These are phyloP conservation scores for Gibbula magus DNA, from an alignment of 2,888 invertebrate genomes.

Conservation along the genomic window DNA sequence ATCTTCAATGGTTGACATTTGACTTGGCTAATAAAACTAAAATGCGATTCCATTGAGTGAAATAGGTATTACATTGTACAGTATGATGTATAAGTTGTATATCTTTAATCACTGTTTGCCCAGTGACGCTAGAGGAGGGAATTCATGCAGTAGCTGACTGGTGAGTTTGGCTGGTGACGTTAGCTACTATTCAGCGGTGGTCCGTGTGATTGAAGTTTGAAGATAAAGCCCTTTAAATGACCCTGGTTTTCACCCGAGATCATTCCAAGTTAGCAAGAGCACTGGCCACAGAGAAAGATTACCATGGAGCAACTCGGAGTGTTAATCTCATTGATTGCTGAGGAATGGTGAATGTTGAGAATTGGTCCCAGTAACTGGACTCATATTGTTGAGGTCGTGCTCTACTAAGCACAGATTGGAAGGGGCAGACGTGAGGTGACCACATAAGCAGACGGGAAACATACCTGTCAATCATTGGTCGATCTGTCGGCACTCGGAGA, in stretches of 20 bases:
- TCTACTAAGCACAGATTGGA: not conserved
- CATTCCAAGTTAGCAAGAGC: not conserved
- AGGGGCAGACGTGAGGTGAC: not conserved
- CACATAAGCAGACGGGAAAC: not conserved
- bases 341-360: not conserved
- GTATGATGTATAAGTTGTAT: slow-evolving; percentile 5
- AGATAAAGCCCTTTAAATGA: slow-evolving; percentile 15
- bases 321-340: slow-evolving; percentile 11
- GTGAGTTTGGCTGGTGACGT: not conserved
- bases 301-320: not conserved
- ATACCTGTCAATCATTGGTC: too few relatives aligned
- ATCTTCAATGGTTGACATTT: not conserved
- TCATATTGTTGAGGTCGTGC: not conserved
- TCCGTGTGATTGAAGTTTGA: not conserved
- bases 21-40: slow-evolving; percentile 43
- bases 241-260: not conserved
- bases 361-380: not conserved
- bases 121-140: not conserved
- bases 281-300: not conserved
- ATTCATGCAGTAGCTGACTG: too few relatives aligned
- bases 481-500: too few relatives aligned
- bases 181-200: not conserved
- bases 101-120: slow-evolving; percentile 15
- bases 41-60: not conserved
- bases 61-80: slow-evolving; percentile 2